These are phyloP conservation scores for Hypotaenidia philippensis DNA, from an alignment of 2,797 vertebrate genomes.

Conservation along the genomic window DNA sequence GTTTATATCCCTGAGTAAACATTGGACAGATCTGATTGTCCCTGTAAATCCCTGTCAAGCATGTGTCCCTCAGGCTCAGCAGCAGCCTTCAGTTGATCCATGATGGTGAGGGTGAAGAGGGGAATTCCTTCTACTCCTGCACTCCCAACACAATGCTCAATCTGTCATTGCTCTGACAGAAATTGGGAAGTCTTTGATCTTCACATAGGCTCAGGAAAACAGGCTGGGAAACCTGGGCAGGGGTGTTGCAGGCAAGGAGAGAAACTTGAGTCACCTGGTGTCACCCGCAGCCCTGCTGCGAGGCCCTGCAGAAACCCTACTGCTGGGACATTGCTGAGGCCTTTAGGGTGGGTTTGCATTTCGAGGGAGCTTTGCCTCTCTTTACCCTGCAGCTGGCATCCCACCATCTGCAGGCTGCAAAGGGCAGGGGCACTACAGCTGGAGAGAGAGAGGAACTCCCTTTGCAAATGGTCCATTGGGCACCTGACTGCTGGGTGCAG, in stretches of 20 bases:
- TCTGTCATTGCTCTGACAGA: neutral
- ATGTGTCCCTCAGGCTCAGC: neutral
- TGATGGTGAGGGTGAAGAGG: neutral
- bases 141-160: neutral
- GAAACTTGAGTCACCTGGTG: fast-evolving
- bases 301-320: neutral
- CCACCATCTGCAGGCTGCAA: fast-evolving
- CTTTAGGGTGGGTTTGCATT: neutral
- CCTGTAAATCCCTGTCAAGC: neutral
- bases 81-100: neutral
- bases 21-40: neutral
- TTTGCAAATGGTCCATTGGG: neutral
- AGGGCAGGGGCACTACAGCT: neutral
- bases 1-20: neutral
- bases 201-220: neutral
- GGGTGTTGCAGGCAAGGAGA: neutral
- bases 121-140: neutral
- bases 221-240: neutral
- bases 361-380: neutral
- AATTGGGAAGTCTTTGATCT: neutral
- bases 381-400: neutral
- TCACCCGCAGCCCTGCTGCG: fast-evolving
- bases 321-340: fast-evolving
- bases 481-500: neutral
- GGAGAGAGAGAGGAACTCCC: neutral